These are phyloP conservation scores for Suncus etruscus DNA, from an alignment of 2,113 vertebrate genomes.

Conservation along the genomic window DNA sequence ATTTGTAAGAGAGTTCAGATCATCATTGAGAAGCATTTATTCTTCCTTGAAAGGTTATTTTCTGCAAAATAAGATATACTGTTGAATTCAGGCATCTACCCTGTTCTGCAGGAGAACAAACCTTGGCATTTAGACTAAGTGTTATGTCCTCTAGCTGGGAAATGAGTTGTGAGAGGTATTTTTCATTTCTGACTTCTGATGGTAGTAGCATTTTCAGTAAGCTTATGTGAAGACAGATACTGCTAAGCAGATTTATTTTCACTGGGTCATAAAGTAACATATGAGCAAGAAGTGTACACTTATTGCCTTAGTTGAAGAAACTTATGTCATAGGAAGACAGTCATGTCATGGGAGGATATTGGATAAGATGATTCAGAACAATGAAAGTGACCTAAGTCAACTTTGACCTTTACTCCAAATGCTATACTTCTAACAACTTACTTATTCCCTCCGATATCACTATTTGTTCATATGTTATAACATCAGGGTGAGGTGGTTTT, in stretches of 20 bases:
- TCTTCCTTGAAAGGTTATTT: constrained; percentile 74
- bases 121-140: constrained; percentile 65
- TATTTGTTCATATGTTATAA: no score
- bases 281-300: not conserved
- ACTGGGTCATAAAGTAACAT: constrained; percentile 48
- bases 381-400: not conserved
- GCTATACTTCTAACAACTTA: not conserved
- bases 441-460: not conserved
- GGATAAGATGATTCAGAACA: not conserved
- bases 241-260: constrained; percentile 54
- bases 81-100: not conserved
- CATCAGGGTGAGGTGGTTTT: not conserved
- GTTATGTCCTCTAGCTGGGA: constrained; percentile 53
- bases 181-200: constrained; percentile 64
- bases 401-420: not conserved
- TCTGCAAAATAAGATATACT: constrained; percentile 67
- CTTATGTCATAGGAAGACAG: not conserved
- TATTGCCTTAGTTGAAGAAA: not conserved
- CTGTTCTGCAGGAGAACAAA: constrained; percentile 16
- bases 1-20: constrained; percentile 65
- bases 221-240: not conserved
- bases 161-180: constrained; percentile 48
- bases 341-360: not conserved
- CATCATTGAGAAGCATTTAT: constrained; percentile 68
- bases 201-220: constrained; percentile 44